Evolutionary conservation across 1,140 invertebrate genomes (phyloP), one percentile per base, ranked within the genome.

Genomic region (Halyomorpha halys): DNA sequence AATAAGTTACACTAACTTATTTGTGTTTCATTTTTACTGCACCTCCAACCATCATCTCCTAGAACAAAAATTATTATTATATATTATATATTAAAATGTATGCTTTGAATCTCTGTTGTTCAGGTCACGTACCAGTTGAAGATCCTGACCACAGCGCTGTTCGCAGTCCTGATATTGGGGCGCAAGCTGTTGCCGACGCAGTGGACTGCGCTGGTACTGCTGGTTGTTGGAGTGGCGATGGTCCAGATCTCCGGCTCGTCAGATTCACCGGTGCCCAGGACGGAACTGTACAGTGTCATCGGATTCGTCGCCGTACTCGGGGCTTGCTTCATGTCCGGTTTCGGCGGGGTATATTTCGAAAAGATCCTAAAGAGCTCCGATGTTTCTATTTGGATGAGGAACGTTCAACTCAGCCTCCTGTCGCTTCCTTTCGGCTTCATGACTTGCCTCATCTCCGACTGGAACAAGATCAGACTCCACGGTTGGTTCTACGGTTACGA

Each of bases 281-380:
- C 13, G 34, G 21, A 21, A 23, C 90, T 94, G 71, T 91, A 87
- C 67, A 84, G 82, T 18, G 71, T 94, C 27, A 68, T 97, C 23
- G 97, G 97, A 4, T 87, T 99, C 71, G 72, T 84, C 56, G 87
- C 94, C 13, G 95, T 96, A 3, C 72, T 99, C 3, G 80, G 84
- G 18, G 94, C 97, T 8, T 98, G 94, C 75, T 85, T 94, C 66
- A 80, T 98, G 47, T 98, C 94, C 34, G 97, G 97, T 5, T 98
- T 98, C 79, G 95, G 96, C n/a, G 97, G 97, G 23, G 94, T 99
- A 68, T 99, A 97, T 74, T 99, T 99, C 78, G 97, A 99, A 76
- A 99, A 99, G 80, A 97, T 99, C 69, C 78, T 99, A 0, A 97
- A 99, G 76, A 87, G 87, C 16, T 92, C 93, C 0, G 86, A 94